Percentiles rank a stretch among this genome's conserved stretches.
phyloP scores from a whole-genome alignment of 30 jellyfish, hydroid and myxozoan species.

The Turritopsis rubra region DNA sequence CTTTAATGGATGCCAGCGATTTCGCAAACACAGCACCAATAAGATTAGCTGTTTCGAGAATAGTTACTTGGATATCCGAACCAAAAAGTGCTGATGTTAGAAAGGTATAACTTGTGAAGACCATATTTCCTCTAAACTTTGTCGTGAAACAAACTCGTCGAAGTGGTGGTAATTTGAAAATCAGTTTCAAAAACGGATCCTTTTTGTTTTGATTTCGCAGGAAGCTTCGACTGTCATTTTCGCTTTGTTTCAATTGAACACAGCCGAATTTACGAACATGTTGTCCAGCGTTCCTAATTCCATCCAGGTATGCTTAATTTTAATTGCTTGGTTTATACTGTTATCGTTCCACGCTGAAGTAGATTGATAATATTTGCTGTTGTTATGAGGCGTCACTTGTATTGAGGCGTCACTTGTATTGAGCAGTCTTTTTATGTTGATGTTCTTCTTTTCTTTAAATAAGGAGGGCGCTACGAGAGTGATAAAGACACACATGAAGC shows the following conservation, averaged over 20 bases:
- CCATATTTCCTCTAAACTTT: not conserved
- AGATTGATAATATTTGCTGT: not conserved
- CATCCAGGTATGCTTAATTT: constrained; percentile 77
- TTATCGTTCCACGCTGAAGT: too few species aligned
- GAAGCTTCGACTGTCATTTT: constrained; percentile 91
- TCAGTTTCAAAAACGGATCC: too few species aligned
- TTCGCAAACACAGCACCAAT: constrained; percentile 77
- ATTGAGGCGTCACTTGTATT: not conserved
- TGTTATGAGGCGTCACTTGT: not conserved
- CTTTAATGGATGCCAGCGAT: constrained; percentile 86
- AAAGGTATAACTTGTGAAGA: constrained; percentile 75
- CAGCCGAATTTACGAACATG: constrained; percentile 88
- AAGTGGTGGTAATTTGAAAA: not conserved
- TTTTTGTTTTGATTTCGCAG: constrained; percentile 21
- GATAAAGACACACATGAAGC: constrained; percentile 28
- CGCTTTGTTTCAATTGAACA: constrained; percentile 79
- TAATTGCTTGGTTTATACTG: too few species aligned
- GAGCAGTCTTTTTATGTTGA: not conserved
- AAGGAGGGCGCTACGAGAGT: constrained; percentile 49
- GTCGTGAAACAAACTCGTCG: not conserved
- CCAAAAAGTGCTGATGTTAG: constrained; percentile 95
- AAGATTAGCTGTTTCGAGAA: constrained; percentile 78
- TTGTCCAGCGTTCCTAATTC: constrained; percentile 83
- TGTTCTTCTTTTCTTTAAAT: not conserved
- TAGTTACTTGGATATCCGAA: constrained; percentile 92